Evolutionary conservation across 2,113 vertebrate genomes (phyloP), one percentile per base, ranked within the genome.

Genomic region (Odontophorus gujanensis): DNA sequence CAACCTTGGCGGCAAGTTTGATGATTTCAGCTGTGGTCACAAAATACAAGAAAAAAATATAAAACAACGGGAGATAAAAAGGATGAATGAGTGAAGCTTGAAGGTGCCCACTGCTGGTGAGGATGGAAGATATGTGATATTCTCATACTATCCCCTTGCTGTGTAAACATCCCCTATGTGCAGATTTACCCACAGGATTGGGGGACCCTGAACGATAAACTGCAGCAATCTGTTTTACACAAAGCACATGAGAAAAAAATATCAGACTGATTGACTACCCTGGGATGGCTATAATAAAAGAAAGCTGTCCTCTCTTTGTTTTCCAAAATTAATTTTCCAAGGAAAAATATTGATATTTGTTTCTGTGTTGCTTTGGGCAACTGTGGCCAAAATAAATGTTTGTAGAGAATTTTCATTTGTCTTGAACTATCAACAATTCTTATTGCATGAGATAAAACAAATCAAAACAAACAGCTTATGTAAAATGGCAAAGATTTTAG

Each of bases 81-180:
- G 18, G 8, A 21, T 34, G 55, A 84, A 58, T 8, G 45, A 45
- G 11, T 6, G 14, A 78, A 92, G 51, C 0, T 0, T 48, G 24
- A 63, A 84, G 77, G 67, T 55, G 30, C 11, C 80, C 87, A 50
- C 34, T 84, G 57, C 34, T 72, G 57, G 24, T 40, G 32, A 75
- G 57, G 71, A 21, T 45, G 34, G 34, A 67, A 19, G 55, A 21
- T 24, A 8, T 42, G 11, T 40, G 7, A 45, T 67, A 1, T 62
- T 85, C 11, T 6, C 47, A 16, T 16, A 6, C 14, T 67, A 6
- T 10, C 55, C 80, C 43, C 38, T 15, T 66, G 32, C 22, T 51
- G 15, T 43, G 47, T 78, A 43, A 73, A 50, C 0, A 1, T 43
- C 28, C 14, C 48, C 30, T 36, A 0, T 9, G 3, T 58, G 40